These are phyloP conservation scores for Tichodroma muraria DNA, from an alignment of 2,113 vertebrate species.

Conservation along the genomic window DNA sequence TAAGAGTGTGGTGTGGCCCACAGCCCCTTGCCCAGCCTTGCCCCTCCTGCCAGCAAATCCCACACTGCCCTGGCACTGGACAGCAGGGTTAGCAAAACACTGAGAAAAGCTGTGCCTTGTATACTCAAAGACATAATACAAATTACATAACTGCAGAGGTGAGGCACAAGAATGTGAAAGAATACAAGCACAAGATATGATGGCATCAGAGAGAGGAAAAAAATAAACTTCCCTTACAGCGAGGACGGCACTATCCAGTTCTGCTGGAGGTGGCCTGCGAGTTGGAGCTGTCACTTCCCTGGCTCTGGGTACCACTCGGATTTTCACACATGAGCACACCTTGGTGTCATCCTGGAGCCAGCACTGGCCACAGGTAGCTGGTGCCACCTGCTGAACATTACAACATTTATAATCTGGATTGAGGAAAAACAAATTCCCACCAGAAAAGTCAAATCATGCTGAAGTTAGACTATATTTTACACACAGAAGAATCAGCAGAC, in stretches of 20 bases:
- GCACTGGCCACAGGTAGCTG: background rate
- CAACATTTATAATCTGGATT: background rate
- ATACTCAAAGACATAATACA: too few relatives aligned
- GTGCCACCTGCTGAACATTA: conserved; percentile 33
- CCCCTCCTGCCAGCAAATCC: background rate
- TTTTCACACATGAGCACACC: background rate
- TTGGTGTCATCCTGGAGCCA: background rate
- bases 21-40: background rate
- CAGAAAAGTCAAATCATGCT: background rate
- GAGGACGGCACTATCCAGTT: background rate
- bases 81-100: background rate
- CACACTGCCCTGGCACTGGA: background rate
- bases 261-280: rapidly evolving
- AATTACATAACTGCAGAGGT: background rate
- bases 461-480: background rate
- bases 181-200: background rate
- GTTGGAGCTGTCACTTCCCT: background rate
- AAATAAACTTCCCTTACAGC: background rate
- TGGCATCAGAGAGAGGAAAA: background rate
- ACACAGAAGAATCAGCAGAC: background rate
- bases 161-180: background rate
- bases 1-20: background rate
- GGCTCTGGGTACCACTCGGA: background rate
- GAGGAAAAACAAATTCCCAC: background rate
- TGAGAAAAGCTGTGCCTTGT: background rate